Evolutionary conservation across 1,140 invertebrate genomes (phyloP).

Genomic region (Stenopsyche tienmushanensis): DNA sequence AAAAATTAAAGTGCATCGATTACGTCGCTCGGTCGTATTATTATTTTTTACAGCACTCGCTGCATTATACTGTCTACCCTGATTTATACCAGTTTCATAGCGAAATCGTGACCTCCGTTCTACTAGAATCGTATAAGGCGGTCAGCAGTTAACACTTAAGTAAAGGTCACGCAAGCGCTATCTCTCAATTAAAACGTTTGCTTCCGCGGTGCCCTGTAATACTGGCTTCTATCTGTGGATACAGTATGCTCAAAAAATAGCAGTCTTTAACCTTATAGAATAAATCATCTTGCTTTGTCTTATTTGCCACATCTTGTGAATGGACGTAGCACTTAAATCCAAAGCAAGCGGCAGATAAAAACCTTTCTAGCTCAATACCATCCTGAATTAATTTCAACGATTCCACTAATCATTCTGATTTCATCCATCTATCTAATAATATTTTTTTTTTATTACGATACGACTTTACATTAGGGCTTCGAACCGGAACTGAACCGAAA

Average conservation of each 20-base stretch:
- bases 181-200: slow-evolving; percentile 36
- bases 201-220: slow-evolving; percentile 28
- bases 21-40: not conserved
- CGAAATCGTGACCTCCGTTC: slow-evolving; percentile 24
- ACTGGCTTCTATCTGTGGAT: not conserved
- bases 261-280: too few species aligned
- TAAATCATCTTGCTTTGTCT: too few species aligned
- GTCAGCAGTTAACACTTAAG: slow-evolving; percentile 29
- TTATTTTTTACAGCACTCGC: not conserved
- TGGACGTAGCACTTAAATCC: too few species aligned
- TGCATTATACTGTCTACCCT: slow-evolving; percentile 17
- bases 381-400: too few species aligned
- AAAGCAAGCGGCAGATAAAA: too few species aligned
- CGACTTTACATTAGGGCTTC: too few species aligned
- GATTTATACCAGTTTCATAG: slow-evolving; percentile 23
- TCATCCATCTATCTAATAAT: too few species aligned
- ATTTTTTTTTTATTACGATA: too few species aligned
- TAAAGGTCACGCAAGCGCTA: slow-evolving; percentile 35
- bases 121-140: slow-evolving; percentile 5
- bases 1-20: not conserved
- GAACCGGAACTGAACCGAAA: too few species aligned
- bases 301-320: too few species aligned
- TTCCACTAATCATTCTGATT: too few species aligned
- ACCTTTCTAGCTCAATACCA: too few species aligned
- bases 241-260: not conserved